Percentiles rank a stretch among this genome's conserved stretches.
These are phyloP conservation scores for Colossoma macropomum DNA, from an alignment of 2,113 vertebrate species.

Conservation along the genomic window DNA sequence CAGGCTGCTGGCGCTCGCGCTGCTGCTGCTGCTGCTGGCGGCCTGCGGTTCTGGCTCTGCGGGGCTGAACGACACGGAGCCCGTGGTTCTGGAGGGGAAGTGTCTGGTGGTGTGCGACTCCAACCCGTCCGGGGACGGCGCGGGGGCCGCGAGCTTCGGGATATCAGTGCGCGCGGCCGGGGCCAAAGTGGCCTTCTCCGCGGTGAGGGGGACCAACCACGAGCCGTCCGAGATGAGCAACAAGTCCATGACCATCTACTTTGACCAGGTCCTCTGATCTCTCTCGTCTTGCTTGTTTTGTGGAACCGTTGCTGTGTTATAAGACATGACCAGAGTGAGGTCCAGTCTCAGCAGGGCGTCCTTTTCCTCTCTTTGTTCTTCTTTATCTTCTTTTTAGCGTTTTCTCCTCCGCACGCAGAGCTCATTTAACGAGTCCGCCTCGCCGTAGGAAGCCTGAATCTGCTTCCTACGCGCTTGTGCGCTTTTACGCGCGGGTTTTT, in stretches of 20 bases:
- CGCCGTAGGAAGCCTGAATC: no score
- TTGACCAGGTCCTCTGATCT: constrained; percentile 81
- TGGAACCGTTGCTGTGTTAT: background rate
- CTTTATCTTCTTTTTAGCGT: background rate
- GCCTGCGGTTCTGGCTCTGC: constrained; percentile 67
- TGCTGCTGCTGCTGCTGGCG: constrained; percentile 71
- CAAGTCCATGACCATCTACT: constrained; percentile 91
- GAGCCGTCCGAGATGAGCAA: constrained; percentile 87
- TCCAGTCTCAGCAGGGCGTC: no score
- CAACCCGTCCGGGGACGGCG: constrained; percentile 86
- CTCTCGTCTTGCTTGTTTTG: constrained; percentile 1
- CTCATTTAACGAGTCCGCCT: no score
- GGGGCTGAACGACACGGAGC: constrained; percentile 87
- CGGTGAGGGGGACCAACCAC: constrained; percentile 84
- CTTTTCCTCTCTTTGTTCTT: no score
- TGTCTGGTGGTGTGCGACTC: constrained; percentile 90
- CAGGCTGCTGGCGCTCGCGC: background rate
- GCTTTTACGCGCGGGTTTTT: background rate
- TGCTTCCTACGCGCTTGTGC: background rate
- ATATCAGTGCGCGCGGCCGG: constrained; percentile 87
- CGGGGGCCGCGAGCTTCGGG: constrained; percentile 85
- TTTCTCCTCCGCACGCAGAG: no score
- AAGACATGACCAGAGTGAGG: no score
- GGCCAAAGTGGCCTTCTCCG: constrained; percentile 89
- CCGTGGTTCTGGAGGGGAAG: constrained; percentile 88